phyloP scores from a whole-genome alignment of 2,113 vertebrate genomes.

The Odontophorus gujanensis region DNA sequence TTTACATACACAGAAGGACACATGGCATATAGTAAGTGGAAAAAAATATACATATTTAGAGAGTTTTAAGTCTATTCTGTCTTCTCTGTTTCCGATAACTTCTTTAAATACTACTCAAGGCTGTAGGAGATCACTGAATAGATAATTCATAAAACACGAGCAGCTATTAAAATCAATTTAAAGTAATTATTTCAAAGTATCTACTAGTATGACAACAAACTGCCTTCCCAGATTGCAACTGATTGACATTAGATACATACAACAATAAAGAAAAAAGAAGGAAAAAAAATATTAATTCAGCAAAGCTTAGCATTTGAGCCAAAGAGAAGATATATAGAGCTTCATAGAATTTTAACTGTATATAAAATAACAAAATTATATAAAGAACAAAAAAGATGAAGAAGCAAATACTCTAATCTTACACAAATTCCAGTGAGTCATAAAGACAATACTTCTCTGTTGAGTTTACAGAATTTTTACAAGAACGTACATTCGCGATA shows the following conservation, averaged over 20 bases:
- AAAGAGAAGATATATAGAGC: background rate
- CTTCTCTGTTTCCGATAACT: background rate
- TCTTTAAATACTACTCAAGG: background rate
- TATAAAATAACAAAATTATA: background rate
- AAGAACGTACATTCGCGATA: background rate
- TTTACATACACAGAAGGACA: background rate
- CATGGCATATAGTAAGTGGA: background rate
- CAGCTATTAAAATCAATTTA: background rate
- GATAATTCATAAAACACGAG: background rate
- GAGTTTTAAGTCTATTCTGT: background rate
- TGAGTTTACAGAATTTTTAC: background rate
- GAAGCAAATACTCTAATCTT: background rate
- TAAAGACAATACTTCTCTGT: background rate
- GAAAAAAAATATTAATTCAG: fast-evolving
- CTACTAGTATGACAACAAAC: too few relatives aligned
- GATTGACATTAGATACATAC: background rate
- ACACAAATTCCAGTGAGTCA: background rate
- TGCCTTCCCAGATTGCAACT: too few relatives aligned
- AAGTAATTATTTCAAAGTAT: background rate
- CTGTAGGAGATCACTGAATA: background rate
- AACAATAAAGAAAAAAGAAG: background rate
- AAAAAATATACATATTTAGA: background rate
- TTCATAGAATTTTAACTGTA: background rate
- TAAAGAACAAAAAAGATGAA: background rate
- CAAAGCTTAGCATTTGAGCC: background rate